Evolutionary conservation across 2,888 invertebrate genomes (phyloP).

Genomic region (Chloroclystis v-ata): DNA sequence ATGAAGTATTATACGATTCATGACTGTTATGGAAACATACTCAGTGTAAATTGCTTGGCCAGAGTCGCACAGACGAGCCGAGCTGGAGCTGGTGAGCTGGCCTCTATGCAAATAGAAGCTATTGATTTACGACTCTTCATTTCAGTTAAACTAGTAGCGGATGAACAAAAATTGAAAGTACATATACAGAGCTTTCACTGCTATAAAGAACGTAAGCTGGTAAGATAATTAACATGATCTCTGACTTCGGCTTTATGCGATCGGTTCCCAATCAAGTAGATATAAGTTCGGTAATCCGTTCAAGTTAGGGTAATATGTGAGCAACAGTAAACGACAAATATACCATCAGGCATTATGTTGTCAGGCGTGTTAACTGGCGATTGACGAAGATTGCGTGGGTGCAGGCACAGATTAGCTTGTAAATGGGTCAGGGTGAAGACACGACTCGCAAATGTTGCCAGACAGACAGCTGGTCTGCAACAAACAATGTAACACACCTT

Average conservation of each 20-base stretch:
- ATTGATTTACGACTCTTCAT: constrained; percentile 28
- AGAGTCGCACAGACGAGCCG: constrained; percentile 25
- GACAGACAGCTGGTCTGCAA: constrained; percentile 1
- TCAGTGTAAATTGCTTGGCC: constrained; percentile 9
- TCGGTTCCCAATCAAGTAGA: background rate
- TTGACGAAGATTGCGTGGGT: constrained; percentile 62
- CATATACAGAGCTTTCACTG: too few species aligned
- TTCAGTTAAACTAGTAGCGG: constrained; percentile 1
- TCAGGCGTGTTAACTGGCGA: constrained; percentile 38
- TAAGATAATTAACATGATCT: too few species aligned
- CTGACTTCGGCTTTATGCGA: too few species aligned
- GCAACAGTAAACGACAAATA: too few species aligned
- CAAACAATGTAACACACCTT: background rate
- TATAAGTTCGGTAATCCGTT: too few species aligned
- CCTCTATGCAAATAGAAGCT: constrained; percentile 28
- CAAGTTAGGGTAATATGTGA: too few species aligned
- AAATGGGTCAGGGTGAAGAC: constrained; percentile 67
- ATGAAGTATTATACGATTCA: background rate
- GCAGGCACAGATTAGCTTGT: constrained; percentile 56
- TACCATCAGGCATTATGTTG: constrained; percentile 15
- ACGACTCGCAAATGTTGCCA: constrained; percentile 33
- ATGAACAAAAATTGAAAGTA: constrained; percentile 2
- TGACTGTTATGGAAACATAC: background rate
- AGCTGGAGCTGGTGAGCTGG: constrained; percentile 24
- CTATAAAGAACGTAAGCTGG: too few species aligned